Evolutionary conservation across 2,113 vertebrate genomes (phyloP), one percentile per base, ranked within the genome.

Genomic region (Fukomys damarensis): DNA sequence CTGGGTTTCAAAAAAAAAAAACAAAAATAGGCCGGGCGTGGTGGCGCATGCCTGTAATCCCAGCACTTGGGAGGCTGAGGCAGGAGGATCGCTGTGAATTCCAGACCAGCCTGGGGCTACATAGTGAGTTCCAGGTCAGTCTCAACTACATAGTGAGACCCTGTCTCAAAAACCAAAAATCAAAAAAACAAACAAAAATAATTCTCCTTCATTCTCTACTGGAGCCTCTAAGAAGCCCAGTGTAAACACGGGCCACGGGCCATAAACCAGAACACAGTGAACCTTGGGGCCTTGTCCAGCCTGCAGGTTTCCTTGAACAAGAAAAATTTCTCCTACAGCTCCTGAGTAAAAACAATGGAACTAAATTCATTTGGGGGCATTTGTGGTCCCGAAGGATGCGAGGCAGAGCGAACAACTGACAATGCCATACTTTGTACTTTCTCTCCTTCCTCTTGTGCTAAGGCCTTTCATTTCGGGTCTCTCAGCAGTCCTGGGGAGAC

Each of bases 261-360:
- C 84, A 74, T 74, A 88, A 96, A 96, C 59, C 95, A 96, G 95
- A 92, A 82, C 85, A 97, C 76, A 26, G 28, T 84, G 92, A 96
- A 83, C 95, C 85, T 28, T 56, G 74, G 58, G 86, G 59, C 93
- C 93, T 84, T 20, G 28, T 59, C 63, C 87, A 72, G 91, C 65
- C 58, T 54, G 59, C 56, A 84, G 46, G 52, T 88, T 95, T 94
- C 91, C 89, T 70, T 82, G 88, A 97, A 92, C 49, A 93, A 93
- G 87, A 94, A 95, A 92, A 79, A 87, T 41, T 46, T 74, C 93
- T 97, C 63, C 84, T 87, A 22, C 88, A 94, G 96, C 91, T 87
- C 76, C 20, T 66, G 81, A 65, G 89, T 95, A 94, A 95, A 96
- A 96, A 98, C 98, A 97, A 97, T 88, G n/a, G 90, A 35, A 61